These are phyloP conservation scores for Camelus dromedarius DNA, from an alignment of 2,113 vertebrate genomes.

Conservation along the genomic window DNA sequence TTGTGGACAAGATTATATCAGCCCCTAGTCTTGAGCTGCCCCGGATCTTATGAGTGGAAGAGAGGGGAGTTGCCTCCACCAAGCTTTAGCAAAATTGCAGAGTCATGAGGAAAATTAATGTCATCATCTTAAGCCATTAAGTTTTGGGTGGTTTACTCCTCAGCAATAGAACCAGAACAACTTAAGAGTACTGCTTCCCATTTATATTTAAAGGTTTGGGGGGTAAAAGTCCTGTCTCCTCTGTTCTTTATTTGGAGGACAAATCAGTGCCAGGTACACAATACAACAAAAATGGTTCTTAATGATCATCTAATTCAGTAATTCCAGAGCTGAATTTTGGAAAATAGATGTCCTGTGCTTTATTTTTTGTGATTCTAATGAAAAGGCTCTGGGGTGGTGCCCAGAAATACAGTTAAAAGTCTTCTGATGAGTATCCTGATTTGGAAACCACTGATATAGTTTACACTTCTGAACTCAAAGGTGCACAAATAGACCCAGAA, in stretches of 20 bases:
- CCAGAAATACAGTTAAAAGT: neutral
- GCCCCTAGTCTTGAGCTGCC: neutral
- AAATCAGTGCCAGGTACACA: neutral
- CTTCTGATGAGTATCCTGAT: neutral
- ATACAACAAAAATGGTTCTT: neutral
- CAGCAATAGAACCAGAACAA: neutral
- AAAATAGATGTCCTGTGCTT: neutral
- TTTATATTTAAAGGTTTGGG: neutral
- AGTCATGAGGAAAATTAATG: neutral
- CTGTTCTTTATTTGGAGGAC: neutral
- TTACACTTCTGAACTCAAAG: neutral
- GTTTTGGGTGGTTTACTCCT: neutral
- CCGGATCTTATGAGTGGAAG: neutral
- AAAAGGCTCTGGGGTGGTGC: neutral
- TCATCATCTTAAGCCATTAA: neutral
- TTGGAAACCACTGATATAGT: neutral
- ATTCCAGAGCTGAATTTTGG: neutral
- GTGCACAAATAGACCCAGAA: neutral
- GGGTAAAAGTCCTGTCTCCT: neutral
- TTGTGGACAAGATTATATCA: neutral
- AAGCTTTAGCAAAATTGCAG: neutral
- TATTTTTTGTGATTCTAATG: neutral
- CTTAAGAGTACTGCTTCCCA: neutral
- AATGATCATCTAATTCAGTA: neutral
- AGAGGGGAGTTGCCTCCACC: neutral